phyloP scores from a whole-genome alignment of 2,888 invertebrate species.

The Nipponacmea schrenckii region DNA sequence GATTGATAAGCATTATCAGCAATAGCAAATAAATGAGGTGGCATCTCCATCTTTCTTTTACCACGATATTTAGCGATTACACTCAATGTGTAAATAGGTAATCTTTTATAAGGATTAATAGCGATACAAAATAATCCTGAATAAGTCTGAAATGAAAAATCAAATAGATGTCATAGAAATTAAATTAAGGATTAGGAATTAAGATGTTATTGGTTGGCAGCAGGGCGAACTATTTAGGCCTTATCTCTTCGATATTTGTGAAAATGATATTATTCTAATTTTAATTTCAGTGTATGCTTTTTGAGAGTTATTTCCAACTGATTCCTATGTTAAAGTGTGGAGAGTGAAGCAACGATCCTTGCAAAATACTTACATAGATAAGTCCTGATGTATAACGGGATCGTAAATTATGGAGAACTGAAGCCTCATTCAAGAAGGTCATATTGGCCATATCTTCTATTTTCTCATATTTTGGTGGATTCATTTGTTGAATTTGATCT shows the following conservation, averaged over 20 bases:
- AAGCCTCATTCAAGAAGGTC: slow-evolving; percentile 68
- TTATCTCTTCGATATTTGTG: neutral
- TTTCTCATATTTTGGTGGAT: slow-evolving; percentile 67
- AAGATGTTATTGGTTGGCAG: neutral
- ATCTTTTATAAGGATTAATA: slow-evolving; percentile 99
- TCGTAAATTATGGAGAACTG: slow-evolving; percentile 64
- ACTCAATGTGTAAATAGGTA: slow-evolving; percentile 97
- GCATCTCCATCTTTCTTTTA: slow-evolving; percentile 99
- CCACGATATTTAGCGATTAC: slow-evolving; percentile 98
- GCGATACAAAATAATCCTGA: slow-evolving; percentile 99
- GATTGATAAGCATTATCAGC: slow-evolving; percentile 99
- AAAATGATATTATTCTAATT: neutral
- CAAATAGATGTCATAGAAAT: neutral
- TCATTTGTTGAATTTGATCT: slow-evolving; percentile 65
- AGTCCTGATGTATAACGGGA: slow-evolving; percentile 57
- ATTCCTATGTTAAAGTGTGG: neutral
- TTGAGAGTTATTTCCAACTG: too few relatives aligned
- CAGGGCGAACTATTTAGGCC: too few relatives aligned
- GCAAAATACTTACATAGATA: slow-evolving; percentile 62
- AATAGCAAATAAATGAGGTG: slow-evolving; percentile 99
- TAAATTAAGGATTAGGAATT: too few relatives aligned
- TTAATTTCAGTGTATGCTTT: too few relatives aligned
- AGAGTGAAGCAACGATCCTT: neutral
- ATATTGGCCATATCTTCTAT: slow-evolving; percentile 67
- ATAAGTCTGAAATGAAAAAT: slow-evolving; percentile 84